These are phyloP conservation scores for Pteria penguin DNA, from an alignment of 2,888 invertebrate species.

Conservation along the genomic window DNA sequence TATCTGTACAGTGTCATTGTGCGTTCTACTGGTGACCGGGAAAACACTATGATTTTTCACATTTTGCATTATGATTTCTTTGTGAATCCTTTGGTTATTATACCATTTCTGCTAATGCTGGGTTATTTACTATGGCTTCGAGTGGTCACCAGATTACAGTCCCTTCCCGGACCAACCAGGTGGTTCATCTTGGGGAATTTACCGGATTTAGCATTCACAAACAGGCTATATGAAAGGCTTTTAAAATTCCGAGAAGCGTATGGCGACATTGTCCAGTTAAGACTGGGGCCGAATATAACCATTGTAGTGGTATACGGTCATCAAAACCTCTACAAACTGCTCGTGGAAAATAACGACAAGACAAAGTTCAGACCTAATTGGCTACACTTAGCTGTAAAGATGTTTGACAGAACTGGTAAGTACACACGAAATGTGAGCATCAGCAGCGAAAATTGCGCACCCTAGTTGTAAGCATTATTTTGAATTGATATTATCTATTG, in stretches of 20 bases:
- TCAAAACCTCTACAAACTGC: conserved; percentile 15
- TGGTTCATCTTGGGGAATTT: conserved; percentile 33
- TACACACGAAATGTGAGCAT: not conserved
- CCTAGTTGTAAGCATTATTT: not conserved
- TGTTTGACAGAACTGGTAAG: conserved; percentile 34
- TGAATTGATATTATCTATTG: no score
- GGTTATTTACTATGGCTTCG: conserved; percentile 13
- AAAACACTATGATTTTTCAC: conserved; percentile 18
- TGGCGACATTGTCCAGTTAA: conserved; percentile 30
- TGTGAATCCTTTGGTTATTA: conserved; percentile 17
- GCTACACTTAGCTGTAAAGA: conserved; percentile 22
- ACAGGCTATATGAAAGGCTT: conserved; percentile 14
- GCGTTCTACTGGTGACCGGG: no score
- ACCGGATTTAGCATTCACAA: conserved; percentile 25
- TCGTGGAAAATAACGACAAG: conserved; percentile 26
- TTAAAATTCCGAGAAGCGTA: conserved; percentile 30
- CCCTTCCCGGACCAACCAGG: conserved; percentile 26
- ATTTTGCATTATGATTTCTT: conserved; percentile 10
- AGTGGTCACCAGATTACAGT: conserved; percentile 8
- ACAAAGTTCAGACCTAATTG: conserved; percentile 35
- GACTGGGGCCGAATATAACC: conserved; percentile 32
- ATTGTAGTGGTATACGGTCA: conserved; percentile 34
- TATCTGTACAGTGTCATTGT: no score
- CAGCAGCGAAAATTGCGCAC: not conserved
- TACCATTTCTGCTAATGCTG: conserved; percentile 4